A percentile compares a stretch with the other conserved stretches of the same genome.
These are phyloP conservation scores for Alfaro cultratus DNA, from an alignment of 2,797 vertebrate genomes.

Conservation along the genomic window DNA sequence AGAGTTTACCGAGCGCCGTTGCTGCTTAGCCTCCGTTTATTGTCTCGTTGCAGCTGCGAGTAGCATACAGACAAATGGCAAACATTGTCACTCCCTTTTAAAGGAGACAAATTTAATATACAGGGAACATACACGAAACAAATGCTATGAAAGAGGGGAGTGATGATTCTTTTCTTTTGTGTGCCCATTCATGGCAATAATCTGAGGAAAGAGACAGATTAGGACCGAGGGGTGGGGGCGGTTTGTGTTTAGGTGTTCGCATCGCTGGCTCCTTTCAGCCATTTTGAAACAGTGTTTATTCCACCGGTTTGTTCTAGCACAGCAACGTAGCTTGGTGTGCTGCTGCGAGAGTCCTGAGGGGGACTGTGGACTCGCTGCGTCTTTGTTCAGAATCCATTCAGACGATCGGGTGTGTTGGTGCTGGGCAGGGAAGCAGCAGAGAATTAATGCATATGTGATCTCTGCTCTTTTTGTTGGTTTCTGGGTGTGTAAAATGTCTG, in stretches of 20 bases:
- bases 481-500: neutral
- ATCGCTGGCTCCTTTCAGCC: conserved; percentile 76
- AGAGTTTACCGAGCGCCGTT: conserved; percentile 64
- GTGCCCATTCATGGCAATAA: conserved; percentile 71
- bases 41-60: conserved; percentile 75
- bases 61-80: conserved; percentile 62
- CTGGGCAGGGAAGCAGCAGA: conserved; percentile 16
- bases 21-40: conserved; percentile 62
- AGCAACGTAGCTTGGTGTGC: conserved; percentile 64
- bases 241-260: conserved; percentile 66
- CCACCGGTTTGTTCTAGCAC: conserved; percentile 59
- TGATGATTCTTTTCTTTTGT: conserved; percentile 69
- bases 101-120: conserved; percentile 77
- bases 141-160: conserved; percentile 69
- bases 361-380: conserved; percentile 56
- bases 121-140: conserved; percentile 73
- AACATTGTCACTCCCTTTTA: conserved; percentile 64
- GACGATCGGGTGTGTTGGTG: conserved; percentile 28
- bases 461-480: conserved; percentile 12
- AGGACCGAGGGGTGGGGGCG: conserved; percentile 62
- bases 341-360: conserved; percentile 60
- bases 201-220: conserved; percentile 76
- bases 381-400: conserved; percentile 66
- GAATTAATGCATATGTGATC: conserved; percentile 34
- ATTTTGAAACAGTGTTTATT: conserved; percentile 77